Evolutionary conservation across 1,140 invertebrate genomes (phyloP).

Genomic region (Magallana angulata): DNA sequence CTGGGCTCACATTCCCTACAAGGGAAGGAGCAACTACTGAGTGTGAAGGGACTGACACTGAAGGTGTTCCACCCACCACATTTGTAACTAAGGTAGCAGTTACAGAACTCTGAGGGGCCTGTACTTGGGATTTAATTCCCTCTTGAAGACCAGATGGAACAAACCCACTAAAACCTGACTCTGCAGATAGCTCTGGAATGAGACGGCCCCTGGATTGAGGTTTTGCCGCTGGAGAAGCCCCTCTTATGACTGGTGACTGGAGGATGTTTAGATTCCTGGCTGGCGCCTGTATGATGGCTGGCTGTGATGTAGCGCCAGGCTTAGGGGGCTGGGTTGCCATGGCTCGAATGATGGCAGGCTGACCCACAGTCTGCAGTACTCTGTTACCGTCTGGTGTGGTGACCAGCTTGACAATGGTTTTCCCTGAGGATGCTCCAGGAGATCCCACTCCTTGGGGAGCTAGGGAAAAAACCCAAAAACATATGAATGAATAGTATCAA

Average conservation of each 20-base stretch:
- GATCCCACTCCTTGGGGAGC: neutral
- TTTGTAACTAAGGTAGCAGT: neutral
- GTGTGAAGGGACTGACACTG: neutral
- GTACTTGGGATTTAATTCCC: neutral
- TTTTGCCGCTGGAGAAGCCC: neutral
- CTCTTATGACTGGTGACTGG: constrained; percentile 2
- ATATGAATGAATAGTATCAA: no score
- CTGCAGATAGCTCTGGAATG: constrained; percentile 17
- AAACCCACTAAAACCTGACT: constrained; percentile 10
- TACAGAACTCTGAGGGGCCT: neutral
- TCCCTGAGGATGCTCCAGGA: neutral
- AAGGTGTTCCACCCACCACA: neutral
- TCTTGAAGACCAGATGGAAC: neutral
- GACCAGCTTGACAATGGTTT: constrained; percentile 18
- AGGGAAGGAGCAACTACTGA: no score
- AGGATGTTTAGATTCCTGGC: neutral
- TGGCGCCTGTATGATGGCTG: constrained; percentile 23
- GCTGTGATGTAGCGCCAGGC: neutral
- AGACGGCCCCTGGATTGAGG: neutral
- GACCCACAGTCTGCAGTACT: neutral
- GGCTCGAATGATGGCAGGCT: constrained; percentile 15
- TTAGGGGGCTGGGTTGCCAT: neutral
- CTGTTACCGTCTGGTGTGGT: neutral
- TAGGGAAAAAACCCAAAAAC: neutral
- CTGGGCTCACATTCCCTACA: no score